These are phyloP conservation scores for Calosoma granatense DNA, from an alignment of 1,140 invertebrate species.

Conservation along the genomic window DNA sequence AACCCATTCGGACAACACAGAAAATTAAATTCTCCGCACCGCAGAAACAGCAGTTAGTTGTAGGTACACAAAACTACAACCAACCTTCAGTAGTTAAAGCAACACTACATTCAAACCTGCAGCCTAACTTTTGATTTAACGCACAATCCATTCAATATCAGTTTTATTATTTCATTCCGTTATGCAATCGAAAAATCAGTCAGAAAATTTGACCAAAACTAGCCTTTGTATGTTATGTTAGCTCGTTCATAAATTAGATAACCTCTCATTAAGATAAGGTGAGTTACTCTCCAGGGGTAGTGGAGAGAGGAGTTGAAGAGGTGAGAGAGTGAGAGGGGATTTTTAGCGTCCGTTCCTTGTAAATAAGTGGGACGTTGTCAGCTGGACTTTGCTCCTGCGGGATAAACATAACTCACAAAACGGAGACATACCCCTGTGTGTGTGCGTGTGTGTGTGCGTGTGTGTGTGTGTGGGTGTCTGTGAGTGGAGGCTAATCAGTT, in stretches of 20 bases:
- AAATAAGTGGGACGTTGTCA: no score
- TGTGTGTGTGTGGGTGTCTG: no score
- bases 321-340: no score
- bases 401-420: no score
- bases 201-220: not conserved
- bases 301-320: no score
- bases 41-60: constrained; percentile 9
- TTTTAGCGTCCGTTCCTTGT: no score
- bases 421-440: no score
- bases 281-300: not conserved
- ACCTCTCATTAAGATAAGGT: not conserved
- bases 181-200: not conserved
- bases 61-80: no score
- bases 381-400: no score
- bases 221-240: not conserved
- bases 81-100: no score
- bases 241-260: not conserved
- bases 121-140: not conserved
- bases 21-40: constrained; percentile 6
- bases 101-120: not conserved
- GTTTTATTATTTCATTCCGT: not conserved
- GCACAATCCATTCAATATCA: not conserved
- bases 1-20: constrained; percentile 5
- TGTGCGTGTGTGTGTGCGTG: no score
- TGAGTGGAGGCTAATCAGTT: no score